These are phyloP conservation scores for Typhlichthys eigenmanni DNA, from an alignment of 2,797 vertebrate genomes.

Conservation along the genomic window DNA sequence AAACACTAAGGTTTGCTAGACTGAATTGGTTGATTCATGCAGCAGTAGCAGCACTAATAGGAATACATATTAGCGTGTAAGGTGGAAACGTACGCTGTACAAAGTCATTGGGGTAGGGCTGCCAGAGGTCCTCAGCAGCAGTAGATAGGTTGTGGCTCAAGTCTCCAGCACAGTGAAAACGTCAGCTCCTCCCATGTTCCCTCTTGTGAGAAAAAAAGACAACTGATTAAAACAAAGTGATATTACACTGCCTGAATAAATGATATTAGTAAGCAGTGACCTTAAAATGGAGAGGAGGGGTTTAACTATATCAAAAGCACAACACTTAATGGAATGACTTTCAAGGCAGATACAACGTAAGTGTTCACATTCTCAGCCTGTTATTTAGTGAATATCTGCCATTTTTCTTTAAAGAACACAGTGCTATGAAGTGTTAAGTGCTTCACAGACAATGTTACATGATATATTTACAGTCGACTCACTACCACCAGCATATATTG, in stretches of 20 bases:
- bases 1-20: not conserved
- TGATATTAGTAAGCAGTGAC: no score
- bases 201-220: constrained; percentile 35
- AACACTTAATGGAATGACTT: not conserved
- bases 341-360: not conserved
- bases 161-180: constrained; percentile 47
- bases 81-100: constrained; percentile 55
- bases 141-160: constrained; percentile 37
- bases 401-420: not conserved
- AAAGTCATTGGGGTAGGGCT: constrained; percentile 63
- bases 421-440: not conserved
- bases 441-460: not conserved
- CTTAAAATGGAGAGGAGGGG: not conserved
- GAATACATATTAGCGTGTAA: constrained; percentile 7
- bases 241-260: not conserved
- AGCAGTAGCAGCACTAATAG: not conserved
- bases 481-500: not conserved
- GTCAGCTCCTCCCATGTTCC: constrained; percentile 54
- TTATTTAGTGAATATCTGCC: not conserved
- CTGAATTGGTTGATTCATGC: not conserved
- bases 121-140: constrained; percentile 49
- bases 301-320: not conserved
- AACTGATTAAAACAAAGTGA: not conserved
- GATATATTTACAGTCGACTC: not conserved
- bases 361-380: not conserved